A percentile compares a stretch with the other conserved stretches of the same genome.
Conservation (phyloP, 1,140 invertebrate species). For the Lepidurus arcticus region DNA sequence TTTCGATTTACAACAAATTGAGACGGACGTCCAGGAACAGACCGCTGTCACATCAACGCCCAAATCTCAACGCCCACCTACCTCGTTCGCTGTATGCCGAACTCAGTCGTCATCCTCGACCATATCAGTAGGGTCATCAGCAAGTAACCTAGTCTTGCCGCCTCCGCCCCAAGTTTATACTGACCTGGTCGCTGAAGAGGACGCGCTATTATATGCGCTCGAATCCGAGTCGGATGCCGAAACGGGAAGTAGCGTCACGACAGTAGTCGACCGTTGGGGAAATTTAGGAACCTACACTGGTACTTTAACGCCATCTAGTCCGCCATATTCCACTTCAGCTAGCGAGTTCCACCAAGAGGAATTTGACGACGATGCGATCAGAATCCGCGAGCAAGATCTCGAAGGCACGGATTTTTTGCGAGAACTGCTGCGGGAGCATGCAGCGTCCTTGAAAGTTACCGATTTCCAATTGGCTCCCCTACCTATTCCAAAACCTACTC, state of each 20-base stretch:
- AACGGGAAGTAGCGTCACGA: conserved; percentile 27
- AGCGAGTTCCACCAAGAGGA: background rate
- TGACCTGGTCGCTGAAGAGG: conserved; percentile 31
- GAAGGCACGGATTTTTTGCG: conserved; percentile 26
- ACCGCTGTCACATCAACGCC: conserved; percentile 7
- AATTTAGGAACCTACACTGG: background rate
- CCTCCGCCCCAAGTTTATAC: conserved; percentile 28
- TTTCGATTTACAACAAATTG: background rate
- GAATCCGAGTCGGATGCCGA: conserved; percentile 30
- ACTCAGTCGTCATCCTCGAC: background rate
- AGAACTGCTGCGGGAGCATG: background rate
- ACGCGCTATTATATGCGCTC: background rate
- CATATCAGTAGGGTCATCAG: background rate
- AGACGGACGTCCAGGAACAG: background rate
- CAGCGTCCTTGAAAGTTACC: background rate
- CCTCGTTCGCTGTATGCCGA: background rate
- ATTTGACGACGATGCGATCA: background rate
- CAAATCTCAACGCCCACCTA: background rate
- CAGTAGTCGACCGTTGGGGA: conserved; percentile 27
- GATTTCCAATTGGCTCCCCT: background rate
- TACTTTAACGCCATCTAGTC: background rate
- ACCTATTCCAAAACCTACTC: background rate
- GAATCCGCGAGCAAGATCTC: conserved; percentile 4
- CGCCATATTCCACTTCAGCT: background rate
- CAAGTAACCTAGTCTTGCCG: background rate